phyloP scores from a whole-genome alignment of 2,888 invertebrate genomes.

The Glyphotaelius pellucidus region DNA sequence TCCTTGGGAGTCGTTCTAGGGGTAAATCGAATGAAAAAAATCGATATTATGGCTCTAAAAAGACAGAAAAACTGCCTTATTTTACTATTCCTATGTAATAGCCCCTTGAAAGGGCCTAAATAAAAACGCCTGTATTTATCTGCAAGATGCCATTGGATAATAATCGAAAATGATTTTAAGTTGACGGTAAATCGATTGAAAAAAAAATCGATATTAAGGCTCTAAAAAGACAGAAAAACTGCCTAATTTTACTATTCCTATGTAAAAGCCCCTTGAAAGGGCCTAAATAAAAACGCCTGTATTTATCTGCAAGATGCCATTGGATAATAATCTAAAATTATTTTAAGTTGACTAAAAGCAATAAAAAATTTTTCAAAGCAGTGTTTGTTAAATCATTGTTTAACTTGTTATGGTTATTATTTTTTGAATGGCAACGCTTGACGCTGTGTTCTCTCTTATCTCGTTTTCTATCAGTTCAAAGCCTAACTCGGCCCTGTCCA shows the following conservation, averaged over 20 bases:
- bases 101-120: too few species aligned
- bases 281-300: too few species aligned
- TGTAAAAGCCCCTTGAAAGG: too few species aligned
- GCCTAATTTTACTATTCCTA: too few species aligned
- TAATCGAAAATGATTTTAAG: neutral
- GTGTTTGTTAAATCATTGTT: too few species aligned
- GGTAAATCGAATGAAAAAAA: neutral
- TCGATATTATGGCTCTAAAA: neutral
- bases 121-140: too few species aligned
- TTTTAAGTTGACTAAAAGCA: neutral
- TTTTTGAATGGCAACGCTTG: neutral
- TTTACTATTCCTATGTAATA: too few species aligned
- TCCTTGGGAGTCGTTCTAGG: neutral
- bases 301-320: neutral
- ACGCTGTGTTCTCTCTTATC: neutral
- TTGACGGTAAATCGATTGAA: too few species aligned
- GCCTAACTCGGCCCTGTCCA: neutral
- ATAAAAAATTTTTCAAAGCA: too few species aligned
- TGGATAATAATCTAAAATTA: neutral
- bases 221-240: neutral
- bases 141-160: neutral
- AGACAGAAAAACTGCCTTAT: neutral
- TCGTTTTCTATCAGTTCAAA: neutral
- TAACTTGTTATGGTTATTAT: too few species aligned
- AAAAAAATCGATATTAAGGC: too few species aligned